These are phyloP conservation scores for Scelioninae gen. 2 DNA, from an alignment of 2,888 invertebrate genomes.

Conservation along the genomic window DNA sequence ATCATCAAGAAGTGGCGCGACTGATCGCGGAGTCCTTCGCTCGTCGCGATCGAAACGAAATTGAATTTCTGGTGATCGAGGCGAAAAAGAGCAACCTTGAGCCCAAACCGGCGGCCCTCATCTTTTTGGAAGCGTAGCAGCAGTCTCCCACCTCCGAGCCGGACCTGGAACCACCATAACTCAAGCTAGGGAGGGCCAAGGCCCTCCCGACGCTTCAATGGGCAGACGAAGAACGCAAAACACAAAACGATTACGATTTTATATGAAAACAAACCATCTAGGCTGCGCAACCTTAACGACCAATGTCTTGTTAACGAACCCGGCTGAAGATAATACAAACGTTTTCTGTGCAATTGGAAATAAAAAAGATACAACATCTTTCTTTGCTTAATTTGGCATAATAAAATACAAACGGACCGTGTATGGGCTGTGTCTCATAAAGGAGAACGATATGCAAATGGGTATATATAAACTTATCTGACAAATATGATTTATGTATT, in stretches of 20 bases:
- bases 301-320: constrained; percentile 34
- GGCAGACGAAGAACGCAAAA: constrained; percentile 46
- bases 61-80: constrained; percentile 95
- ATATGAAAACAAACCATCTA: constrained; percentile 34
- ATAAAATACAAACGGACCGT: no score
- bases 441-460: no score
- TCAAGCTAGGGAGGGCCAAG: constrained; percentile 58
- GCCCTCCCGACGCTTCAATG: constrained; percentile 43
- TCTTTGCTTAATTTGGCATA: no score
- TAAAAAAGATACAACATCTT: no score
- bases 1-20: constrained; percentile 86
- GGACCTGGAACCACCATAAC: constrained; percentile 73
- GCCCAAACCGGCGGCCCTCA: constrained; percentile 92
- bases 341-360: neutral
- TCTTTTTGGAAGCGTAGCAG: constrained; percentile 94
- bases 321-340: no score
- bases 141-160: constrained; percentile 75
- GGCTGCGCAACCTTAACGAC: constrained; percentile 18
- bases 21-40: constrained; percentile 96
- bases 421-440: no score
- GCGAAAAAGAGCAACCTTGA: constrained; percentile 94
- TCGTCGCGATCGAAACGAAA: constrained; percentile 89
- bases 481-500: no score
- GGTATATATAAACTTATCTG: no score
- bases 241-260: constrained; percentile 37